Percentiles rank a stretch among this genome's conserved stretches.
Evolutionary conservation across 2,113 vertebrate genomes (phyloP).

Genomic region (Cinclus cinclus): DNA sequence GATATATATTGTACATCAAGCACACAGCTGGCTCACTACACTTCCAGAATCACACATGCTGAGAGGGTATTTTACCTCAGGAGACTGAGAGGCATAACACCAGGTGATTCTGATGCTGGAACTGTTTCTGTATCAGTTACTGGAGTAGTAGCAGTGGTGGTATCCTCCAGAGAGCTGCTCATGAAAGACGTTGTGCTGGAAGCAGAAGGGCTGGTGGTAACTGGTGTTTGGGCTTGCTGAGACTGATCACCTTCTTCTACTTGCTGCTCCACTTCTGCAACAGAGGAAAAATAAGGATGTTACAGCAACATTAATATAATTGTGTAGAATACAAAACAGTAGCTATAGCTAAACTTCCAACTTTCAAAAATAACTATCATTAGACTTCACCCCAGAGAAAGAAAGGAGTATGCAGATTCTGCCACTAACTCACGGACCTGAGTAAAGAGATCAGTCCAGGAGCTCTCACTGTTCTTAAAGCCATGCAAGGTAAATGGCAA

Average conservation of each 20-base stretch:
- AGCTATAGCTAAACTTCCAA: not conserved
- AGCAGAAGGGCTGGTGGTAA: constrained; percentile 96
- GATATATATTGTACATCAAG: not conserved
- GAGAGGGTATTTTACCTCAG: constrained; percentile 79
- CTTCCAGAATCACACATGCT: not conserved
- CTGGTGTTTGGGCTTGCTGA: constrained; percentile 90
- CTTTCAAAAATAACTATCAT: not conserved
- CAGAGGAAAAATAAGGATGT: not conserved
- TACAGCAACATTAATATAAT: not conserved
- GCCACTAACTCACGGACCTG: not conserved
- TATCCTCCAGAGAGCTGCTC: constrained; percentile 97
- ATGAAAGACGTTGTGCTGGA: constrained; percentile 98
- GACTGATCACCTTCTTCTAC: constrained; percentile 85
- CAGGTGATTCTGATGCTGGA: constrained; percentile 92
- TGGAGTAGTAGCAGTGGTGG: constrained; percentile 95
- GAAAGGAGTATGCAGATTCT: not conserved
- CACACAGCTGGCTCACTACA: not conserved
- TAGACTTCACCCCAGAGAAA: not conserved
- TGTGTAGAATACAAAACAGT: not conserved
- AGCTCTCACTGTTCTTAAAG: not conserved
- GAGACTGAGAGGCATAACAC: constrained; percentile 97
- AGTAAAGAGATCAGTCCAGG: not conserved
- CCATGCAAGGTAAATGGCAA: rapidly evolving
- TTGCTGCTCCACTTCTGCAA: constrained; percentile 84
- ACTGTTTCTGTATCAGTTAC: constrained; percentile 96